Percentiles rank a stretch among this genome's conserved stretches.
phyloP scores from a whole-genome alignment of 2,113 vertebrate genomes.

The Nerophis lumbriciformis region DNA sequence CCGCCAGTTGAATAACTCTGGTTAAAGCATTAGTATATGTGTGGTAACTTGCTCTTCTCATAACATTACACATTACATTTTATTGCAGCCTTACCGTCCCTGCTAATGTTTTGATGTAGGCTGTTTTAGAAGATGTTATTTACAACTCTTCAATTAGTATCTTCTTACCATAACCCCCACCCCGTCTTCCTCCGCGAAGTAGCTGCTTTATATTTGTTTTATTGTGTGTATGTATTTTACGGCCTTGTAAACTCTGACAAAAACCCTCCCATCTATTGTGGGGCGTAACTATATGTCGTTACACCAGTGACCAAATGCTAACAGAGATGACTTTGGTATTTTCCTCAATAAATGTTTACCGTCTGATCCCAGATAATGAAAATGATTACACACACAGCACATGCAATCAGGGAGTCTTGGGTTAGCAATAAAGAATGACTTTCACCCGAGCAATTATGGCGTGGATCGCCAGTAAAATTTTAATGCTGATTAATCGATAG shows the following conservation, averaged over 20 bases:
- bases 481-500: slow-evolving; percentile 45
- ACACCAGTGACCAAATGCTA: slow-evolving; percentile 18
- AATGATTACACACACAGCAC: slow-evolving; percentile 1
- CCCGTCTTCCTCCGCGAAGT: too few species aligned
- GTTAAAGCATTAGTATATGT: neutral
- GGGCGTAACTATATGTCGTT: slow-evolving; percentile 5
- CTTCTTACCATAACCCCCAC: too few species aligned
- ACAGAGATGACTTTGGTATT: neutral
- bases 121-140: too few species aligned
- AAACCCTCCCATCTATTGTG: too few species aligned
- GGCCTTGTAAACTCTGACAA: too few species aligned
- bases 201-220: too few species aligned
- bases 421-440: slow-evolving; percentile 6
- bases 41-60: neutral
- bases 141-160: too few species aligned
- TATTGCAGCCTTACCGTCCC: too few species aligned
- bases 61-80: too few species aligned
- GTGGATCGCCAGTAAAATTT: slow-evolving; percentile 31
- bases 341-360: slow-evolving; percentile 8
- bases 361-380: slow-evolving; percentile 8
- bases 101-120: too few species aligned
- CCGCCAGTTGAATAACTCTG: neutral
- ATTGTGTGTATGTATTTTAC: too few species aligned
- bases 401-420: slow-evolving; percentile 11
- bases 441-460: slow-evolving; percentile 18